Evolutionary conservation across 2,113 vertebrate genomes (phyloP).

Genomic region (Montifringilla adamsi): DNA sequence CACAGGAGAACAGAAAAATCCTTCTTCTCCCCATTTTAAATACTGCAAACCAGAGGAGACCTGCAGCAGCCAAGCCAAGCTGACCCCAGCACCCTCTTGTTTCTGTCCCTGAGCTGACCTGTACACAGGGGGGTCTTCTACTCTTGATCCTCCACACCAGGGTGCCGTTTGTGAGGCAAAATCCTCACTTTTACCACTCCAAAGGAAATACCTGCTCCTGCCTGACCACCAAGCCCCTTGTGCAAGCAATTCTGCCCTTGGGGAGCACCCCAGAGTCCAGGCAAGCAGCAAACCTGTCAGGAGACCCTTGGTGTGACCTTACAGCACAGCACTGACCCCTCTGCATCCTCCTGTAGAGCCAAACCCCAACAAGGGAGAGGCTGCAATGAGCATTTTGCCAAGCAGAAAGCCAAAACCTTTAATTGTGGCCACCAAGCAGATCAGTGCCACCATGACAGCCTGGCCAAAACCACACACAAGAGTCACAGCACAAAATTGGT

Average conservation of each 20-base stretch:
- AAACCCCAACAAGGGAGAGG: not conserved
- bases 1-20: not conserved
- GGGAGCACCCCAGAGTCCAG: not conserved
- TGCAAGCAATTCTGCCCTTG: not conserved
- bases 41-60: not conserved
- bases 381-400: not conserved
- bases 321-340: not conserved
- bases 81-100: not conserved
- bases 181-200: not conserved
- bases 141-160: not conserved
- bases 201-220: not conserved
- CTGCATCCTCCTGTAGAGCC: not conserved
- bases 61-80: not conserved
- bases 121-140: not conserved
- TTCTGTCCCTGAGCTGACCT: not conserved
- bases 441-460: accelerated
- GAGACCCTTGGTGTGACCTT: not conserved
- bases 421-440: not conserved
- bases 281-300: not conserved
- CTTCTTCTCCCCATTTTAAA: not conserved
- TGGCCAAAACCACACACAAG: not conserved
- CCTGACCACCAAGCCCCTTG: not conserved
- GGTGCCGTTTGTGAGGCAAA: not conserved
- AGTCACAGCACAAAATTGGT: not conserved
- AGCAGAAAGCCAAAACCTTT: not conserved